Evolutionary conservation across 2,797 vertebrate genomes (phyloP).

Genomic region (Myotis myotis): DNA sequence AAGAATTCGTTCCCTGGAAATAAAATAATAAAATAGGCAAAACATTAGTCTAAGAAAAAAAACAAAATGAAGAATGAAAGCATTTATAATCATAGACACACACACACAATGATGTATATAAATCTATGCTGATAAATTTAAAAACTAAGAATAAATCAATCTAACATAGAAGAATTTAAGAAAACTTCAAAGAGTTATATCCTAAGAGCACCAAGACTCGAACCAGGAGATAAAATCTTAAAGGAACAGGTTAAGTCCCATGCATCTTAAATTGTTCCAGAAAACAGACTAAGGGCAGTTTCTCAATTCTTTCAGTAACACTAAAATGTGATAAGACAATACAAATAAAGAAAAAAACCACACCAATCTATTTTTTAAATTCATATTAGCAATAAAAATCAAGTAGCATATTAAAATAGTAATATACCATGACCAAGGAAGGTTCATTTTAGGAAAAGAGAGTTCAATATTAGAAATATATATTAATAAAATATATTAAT

Average conservation of each 20-base stretch:
- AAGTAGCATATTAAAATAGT: slow-evolving; percentile 2
- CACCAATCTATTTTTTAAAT: background rate
- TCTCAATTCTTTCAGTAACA: background rate
- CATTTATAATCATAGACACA: background rate
- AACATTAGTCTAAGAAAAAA: slow-evolving; percentile 26
- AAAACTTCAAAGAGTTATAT: slow-evolving; percentile 7
- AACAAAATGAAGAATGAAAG: background rate
- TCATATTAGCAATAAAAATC: background rate
- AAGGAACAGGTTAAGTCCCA: background rate
- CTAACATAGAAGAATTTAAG: background rate
- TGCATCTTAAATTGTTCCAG: background rate
- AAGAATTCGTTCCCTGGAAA: slow-evolving; percentile 34
- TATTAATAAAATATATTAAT: no score
- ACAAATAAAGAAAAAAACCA: background rate
- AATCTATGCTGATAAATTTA: background rate
- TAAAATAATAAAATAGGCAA: slow-evolving; percentile 41
- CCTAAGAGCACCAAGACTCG: background rate
- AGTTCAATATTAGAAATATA: background rate
- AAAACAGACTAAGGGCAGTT: background rate
- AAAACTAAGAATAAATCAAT: slow-evolving; percentile 45
- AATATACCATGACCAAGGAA: background rate
- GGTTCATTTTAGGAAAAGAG: slow-evolving; percentile 29
- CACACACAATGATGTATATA: background rate
- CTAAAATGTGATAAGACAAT: background rate
- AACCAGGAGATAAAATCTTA: background rate